These are phyloP conservation scores for Druon quercuslanigerum DNA, from an alignment of 1,140 invertebrate genomes.

Conservation along the genomic window DNA sequence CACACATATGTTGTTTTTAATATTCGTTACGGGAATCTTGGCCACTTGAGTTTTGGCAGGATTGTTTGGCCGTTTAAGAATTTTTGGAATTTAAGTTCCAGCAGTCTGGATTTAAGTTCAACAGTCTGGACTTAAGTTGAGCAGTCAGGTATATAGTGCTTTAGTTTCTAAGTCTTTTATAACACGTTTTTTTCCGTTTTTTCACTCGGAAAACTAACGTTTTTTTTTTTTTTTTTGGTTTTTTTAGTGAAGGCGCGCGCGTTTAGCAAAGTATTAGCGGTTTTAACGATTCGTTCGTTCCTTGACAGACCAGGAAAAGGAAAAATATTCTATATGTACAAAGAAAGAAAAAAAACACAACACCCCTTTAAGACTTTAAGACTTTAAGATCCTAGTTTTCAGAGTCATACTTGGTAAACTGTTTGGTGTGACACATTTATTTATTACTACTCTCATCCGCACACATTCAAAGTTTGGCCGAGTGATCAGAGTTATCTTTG, in stretches of 20 bases:
- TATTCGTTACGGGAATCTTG: conserved; percentile 44
- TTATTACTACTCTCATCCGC: conserved; percentile 5
- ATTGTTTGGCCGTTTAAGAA: conserved; percentile 5
- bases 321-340: conserved; percentile 20
- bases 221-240: too few relatives aligned
- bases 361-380: not conserved
- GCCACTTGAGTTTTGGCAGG: conserved; percentile 21
- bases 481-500: not conserved
- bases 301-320: not conserved
- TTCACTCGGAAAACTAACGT: not conserved
- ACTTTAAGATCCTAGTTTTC: not conserved
- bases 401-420: conserved; percentile 10
- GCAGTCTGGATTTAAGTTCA: conserved; percentile 18
- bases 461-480: not conserved
- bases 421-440: not conserved
- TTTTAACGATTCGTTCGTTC: conserved; percentile 24
- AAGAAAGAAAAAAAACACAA: not conserved
- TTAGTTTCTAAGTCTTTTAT: conserved; percentile 24
- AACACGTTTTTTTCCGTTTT: conserved; percentile 8
- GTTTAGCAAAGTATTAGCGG: conserved; percentile 22
- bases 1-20: conserved; percentile 45
- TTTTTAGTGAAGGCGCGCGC: conserved; percentile 15
- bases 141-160: conserved; percentile 20
- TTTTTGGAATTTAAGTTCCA: not conserved
- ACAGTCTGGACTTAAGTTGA: conserved; percentile 11